These are phyloP conservation scores for Drosophila carrolli DNA, from an alignment of 1,140 invertebrate genomes.

Conservation along the genomic window DNA sequence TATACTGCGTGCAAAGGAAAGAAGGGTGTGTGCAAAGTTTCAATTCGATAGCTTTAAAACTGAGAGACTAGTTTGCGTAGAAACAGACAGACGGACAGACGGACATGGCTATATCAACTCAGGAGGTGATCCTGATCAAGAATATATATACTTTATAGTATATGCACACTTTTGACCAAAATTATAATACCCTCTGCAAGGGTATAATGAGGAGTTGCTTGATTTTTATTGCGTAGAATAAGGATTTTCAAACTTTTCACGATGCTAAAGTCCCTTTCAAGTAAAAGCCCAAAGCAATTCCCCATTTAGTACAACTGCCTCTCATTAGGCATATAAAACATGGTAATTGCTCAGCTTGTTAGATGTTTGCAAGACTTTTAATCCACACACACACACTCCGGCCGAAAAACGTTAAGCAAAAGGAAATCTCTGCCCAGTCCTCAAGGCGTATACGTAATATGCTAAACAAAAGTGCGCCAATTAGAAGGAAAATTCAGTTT, in stretches of 20 bases:
- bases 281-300: not conserved
- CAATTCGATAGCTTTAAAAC: no score
- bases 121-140: no score
- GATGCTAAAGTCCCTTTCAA: not conserved
- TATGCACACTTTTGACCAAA: no score
- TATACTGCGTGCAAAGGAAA: no score
- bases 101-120: no score
- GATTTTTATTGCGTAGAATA: no score
- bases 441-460: conserved; percentile 61
- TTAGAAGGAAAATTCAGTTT: conserved; percentile 74
- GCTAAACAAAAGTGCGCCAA: conserved; percentile 80
- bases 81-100: no score
- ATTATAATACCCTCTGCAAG: no score
- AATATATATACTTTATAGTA: no score
- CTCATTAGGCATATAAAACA: conserved; percentile 40
- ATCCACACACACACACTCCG: conserved; percentile 22
- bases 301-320: conserved; percentile 15
- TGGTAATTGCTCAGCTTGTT: conserved; percentile 76
- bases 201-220: no score
- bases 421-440: conserved; percentile 14
- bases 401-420: conserved; percentile 14
- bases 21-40: no score
- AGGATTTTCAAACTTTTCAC: not conserved
- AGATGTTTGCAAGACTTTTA: conserved; percentile 67
- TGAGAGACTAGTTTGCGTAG: no score